Conservation (phyloP, 2,113 vertebrate species). For the Thunnus maccoyii region DNA sequence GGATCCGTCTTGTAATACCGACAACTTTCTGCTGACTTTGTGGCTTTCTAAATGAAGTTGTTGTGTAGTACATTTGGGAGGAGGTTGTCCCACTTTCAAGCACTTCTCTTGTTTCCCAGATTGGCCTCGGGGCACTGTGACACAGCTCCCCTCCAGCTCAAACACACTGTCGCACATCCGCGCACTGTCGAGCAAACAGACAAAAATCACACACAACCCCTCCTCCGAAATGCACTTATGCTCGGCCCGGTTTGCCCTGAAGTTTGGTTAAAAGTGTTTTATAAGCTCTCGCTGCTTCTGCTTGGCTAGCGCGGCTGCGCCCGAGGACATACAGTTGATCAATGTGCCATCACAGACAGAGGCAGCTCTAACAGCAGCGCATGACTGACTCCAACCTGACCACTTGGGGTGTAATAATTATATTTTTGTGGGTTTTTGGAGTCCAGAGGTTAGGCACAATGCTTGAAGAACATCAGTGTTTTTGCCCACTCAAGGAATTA, state of each 20-base stretch:
- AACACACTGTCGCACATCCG: conserved; percentile 26
- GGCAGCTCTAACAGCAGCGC: conserved; percentile 59
- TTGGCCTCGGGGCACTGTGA: conserved; percentile 48
- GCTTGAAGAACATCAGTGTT: conserved; percentile 51
- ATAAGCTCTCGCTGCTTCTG: conserved; percentile 66
- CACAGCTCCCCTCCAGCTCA: conserved; percentile 39
- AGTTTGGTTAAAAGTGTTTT: conserved; percentile 71
- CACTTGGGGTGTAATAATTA: conserved; percentile 65
- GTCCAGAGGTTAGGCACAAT: conserved; percentile 57
- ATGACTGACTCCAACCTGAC: conserved; percentile 52
- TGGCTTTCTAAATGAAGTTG: conserved; percentile 41
- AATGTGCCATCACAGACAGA: conserved; percentile 61
- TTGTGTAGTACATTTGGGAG: conserved; percentile 41
- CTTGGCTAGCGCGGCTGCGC: conserved; percentile 53
- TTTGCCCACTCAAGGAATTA: conserved; percentile 51
- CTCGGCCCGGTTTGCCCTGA: conserved; percentile 59
- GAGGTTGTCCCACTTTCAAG: conserved; percentile 71
- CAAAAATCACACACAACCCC: conserved; percentile 28
- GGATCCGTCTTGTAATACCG: not conserved
- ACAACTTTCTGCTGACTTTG: conserved; percentile 70
- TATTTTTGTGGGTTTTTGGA: conserved; percentile 61
- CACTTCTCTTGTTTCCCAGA: conserved; percentile 44
- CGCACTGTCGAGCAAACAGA: conserved; percentile 35
- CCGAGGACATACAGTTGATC: conserved; percentile 61
- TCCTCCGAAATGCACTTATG: conserved; percentile 34